Evolutionary conservation across 2,797 vertebrate genomes (phyloP), one percentile per base, ranked within the genome.

Genomic region (Tarsius wallacei): DNA sequence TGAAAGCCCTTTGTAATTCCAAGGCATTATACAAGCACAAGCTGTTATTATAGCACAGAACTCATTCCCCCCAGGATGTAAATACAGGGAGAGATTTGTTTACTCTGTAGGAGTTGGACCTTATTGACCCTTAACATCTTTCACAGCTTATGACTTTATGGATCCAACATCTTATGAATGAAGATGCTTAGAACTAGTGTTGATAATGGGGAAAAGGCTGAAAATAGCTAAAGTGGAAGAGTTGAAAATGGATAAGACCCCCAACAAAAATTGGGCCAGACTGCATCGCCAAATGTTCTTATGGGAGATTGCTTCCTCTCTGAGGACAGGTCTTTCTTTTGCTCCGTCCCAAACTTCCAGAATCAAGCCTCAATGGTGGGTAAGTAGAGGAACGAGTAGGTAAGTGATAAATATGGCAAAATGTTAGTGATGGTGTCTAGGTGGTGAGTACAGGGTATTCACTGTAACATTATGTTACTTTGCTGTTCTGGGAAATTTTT

Each of bases 111-210:
- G 21, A 86, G 28, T 17, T 82, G 64, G 68, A 57, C 42, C 51
- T 74, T 83, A n/a, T 8, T 87, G 47, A 81, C 33, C 42, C 76
- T 90, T 66, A 74, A 90, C 85, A 80, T 64, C 19, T 89, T 76
- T 94, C 85, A 42, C 24, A 82, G 21, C 15, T 64, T 57, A 73
- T 61, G 66, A 74, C 88, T 95, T 77, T 76, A 36, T 68, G 73
- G 33, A 49, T 49, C 24, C 47, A 36, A 55, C 47, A 28, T 19
- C 59, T 94, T 33, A 64, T 14, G 24, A 78, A 59, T 28, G 22
- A 85, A 64, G 53, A 81, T 51, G 33, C n/a, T 53, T 42, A 92
- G 80, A 92, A 89, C 24, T 26, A 42, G 21, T 53, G 51, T 5
- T 42, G 31, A 42, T 22, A 19, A n/a, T 53, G 84, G 80, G n/a